phyloP scores from a whole-genome alignment of 2,888 invertebrate genomes.

The Thymelicus acteon region DNA sequence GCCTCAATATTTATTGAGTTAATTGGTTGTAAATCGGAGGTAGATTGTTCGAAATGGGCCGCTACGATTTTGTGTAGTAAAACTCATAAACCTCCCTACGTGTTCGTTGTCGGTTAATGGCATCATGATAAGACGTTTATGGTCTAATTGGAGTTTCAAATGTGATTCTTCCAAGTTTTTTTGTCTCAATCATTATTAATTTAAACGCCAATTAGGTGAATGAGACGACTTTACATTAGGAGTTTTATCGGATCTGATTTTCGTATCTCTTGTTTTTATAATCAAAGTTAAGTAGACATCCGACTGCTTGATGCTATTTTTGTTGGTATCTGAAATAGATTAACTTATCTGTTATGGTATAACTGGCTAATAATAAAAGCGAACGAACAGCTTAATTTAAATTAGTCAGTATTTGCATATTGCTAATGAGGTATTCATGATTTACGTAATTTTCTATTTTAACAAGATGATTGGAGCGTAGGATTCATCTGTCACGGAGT shows the following conservation, averaged over 20 bases:
- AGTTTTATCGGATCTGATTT: slow-evolving; percentile 23
- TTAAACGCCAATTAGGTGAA: slow-evolving; percentile 73
- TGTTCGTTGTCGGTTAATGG: slow-evolving; percentile 75
- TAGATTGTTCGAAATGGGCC: slow-evolving; percentile 74
- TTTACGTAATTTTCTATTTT: no score
- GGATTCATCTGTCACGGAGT: no score
- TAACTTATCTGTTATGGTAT: no score
- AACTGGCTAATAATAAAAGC: no score
- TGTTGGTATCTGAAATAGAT: no score
- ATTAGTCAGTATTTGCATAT: no score
- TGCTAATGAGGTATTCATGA: no score
- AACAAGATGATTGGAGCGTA: no score
- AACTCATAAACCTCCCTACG: slow-evolving; percentile 82
- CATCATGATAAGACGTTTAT: slow-evolving; percentile 78
- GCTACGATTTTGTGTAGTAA: slow-evolving; percentile 80
- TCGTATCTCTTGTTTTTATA: slow-evolving; percentile 12
- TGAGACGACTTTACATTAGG: slow-evolving; percentile 46
- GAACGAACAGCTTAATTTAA: no score
- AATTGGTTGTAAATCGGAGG: slow-evolving; percentile 80
- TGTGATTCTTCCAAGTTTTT: slow-evolving; percentile 61
- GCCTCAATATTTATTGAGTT: slow-evolving; percentile 75
- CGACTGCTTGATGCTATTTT: neutral
- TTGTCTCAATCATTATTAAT: slow-evolving; percentile 74
- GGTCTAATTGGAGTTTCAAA: slow-evolving; percentile 74
- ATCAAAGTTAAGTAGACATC: slow-evolving; percentile 5